Evolutionary conservation across 2,888 invertebrate genomes (phyloP), one percentile per base, ranked within the genome.

Genomic region (Parochlus steinenii): DNA sequence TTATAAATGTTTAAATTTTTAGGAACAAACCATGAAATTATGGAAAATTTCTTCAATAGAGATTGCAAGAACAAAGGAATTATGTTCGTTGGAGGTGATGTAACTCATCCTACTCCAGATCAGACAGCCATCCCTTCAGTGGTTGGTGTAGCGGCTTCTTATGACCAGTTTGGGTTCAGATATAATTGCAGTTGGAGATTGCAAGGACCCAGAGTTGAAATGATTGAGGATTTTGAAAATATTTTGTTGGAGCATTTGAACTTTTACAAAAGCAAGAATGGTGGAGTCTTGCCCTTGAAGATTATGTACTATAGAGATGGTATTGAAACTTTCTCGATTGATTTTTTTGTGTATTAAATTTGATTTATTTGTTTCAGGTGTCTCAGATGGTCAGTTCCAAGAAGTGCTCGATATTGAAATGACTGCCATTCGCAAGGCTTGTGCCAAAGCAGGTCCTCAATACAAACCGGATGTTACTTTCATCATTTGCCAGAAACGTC

Each of bases 401-500:
- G 61, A 68, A 52, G 26, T 42, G 14, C 12, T 38, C 10, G 12
- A 65, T 31, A 55, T 58, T 2, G 85, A 85, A 52, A 47, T 81
- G 10, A 47, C 47, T 2, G 77, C 76, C 1, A 73, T 86, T 8
- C 63, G 74, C 48, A 58, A 60, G 27, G 93, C 92, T 2, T 85
- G 83, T 46, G 33, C 39, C 2, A 24, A 23, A 24, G 16, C 4
- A 3, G n/a, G 15, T 22, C 63, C 64, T 5, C 55, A 53, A 1
- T 75, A 71, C 46, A 69, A 74, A 47, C 89, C 93, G 0, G 69
- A 74, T 31, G 71, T 95, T 15, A 78, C 92, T 18, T 93, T 92
- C 55, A 61, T 95, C 25, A 81, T 95, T 7, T 95, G 95, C 1
- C 93, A 97, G 54, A 97, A 97, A 56, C 68, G 97, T 1, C 97